Evolutionary conservation across 2,113 vertebrate species (phyloP).

Genomic region (Tragelaphus scriptus): DNA sequence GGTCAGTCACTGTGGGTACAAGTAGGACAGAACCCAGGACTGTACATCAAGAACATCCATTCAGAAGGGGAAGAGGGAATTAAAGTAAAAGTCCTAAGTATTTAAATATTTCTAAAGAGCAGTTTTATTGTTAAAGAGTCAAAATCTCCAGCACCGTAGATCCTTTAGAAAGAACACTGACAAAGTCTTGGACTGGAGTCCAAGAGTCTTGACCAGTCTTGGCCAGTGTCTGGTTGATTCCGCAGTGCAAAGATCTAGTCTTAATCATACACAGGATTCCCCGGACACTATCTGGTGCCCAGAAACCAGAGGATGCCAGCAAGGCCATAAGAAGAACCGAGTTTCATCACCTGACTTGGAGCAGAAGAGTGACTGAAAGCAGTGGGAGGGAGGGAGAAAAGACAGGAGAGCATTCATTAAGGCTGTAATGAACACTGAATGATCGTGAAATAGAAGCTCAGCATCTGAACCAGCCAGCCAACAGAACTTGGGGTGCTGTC

Average conservation of each 20-base stretch:
- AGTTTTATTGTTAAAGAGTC: background rate
- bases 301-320: background rate
- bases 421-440: background rate
- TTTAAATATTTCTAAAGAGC: background rate
- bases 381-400: background rate
- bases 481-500: background rate
- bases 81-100: background rate
- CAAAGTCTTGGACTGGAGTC: background rate
- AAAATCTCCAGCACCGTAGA: background rate
- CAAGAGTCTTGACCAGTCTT: background rate
- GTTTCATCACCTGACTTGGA: background rate
- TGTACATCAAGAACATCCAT: background rate
- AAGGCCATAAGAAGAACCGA: background rate
- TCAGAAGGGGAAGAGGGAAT: background rate
- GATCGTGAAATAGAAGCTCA: background rate
- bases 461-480: accelerated
- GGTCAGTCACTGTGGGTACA: background rate
- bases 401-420: background rate
- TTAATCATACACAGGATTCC: background rate
- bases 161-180: background rate
- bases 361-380: background rate
- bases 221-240: background rate
- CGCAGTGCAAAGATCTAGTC: background rate
- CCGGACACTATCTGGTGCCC: background rate
- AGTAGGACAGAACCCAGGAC: background rate